These are phyloP conservation scores for Anguilla obscura DNA, from an alignment of 2,797 vertebrate species.

Conservation along the genomic window DNA sequence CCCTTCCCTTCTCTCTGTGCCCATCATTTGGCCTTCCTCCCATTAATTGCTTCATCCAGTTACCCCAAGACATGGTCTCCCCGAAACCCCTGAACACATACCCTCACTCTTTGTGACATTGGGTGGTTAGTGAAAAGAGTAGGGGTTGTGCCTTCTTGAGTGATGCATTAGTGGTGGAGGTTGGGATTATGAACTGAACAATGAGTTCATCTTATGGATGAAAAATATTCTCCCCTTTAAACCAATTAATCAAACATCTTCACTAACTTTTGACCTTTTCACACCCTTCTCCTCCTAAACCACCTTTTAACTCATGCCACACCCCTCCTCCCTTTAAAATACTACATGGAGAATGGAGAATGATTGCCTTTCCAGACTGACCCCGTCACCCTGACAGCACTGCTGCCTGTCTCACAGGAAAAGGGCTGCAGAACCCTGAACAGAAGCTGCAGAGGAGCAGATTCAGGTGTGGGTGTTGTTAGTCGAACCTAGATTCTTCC, in stretches of 20 bases:
- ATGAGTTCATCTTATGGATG: constrained; percentile 36
- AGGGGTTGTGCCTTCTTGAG: neutral
- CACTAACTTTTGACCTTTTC: constrained; percentile 56
- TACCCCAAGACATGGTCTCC: constrained; percentile 32
- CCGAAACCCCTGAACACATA: constrained; percentile 22
- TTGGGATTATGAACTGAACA: constrained; percentile 37
- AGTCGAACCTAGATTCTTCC: neutral
- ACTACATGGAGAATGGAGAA: constrained; percentile 16
- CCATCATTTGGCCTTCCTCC: constrained; percentile 30
- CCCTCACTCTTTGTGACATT: constrained; percentile 9
- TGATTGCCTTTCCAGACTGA: neutral
- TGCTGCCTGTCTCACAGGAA: constrained; percentile 24
- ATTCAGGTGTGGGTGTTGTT: neutral
- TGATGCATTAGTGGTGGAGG: constrained; percentile 35
- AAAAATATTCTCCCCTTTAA: constrained; percentile 38
- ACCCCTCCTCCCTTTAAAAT: constrained; percentile 33
- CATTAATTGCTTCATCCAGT: constrained; percentile 30
- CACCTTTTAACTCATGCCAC: constrained; percentile 45
- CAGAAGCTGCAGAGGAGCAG: neutral
- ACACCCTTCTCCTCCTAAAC: constrained; percentile 58
- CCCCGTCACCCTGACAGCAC: neutral
- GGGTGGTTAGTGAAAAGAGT: constrained; percentile 22
- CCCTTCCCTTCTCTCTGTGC: constrained; percentile 38
- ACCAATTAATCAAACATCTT: constrained; percentile 51
- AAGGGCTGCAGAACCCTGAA: constrained; percentile 24